Base-by-base conservation (phyloP, 2,797 vertebrate species). In the Esox lucius region DNA sequence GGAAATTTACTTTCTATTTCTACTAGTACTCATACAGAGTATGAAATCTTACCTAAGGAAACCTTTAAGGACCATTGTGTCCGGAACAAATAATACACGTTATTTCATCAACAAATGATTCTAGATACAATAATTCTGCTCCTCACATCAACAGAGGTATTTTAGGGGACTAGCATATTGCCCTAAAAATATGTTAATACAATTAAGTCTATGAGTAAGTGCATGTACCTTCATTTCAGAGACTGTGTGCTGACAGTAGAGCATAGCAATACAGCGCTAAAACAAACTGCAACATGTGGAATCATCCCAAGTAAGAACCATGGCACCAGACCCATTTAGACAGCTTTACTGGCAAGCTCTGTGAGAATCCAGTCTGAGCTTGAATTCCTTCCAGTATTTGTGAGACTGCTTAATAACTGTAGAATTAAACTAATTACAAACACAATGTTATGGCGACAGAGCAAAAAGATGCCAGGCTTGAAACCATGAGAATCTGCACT, bases 371-470 rank as follows among this genome's bases (percentile, higher is more conserved):
- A 17, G 79, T 76, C 80, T 74, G 78, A 78, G 81, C 80, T 78
- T 71, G 76, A 82, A 84, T 76, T 81, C 82, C 83, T 84, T 71
- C 82, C 86, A 81, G 75, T 71, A 31, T 82, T 78, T 87, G 75
- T 49, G 81, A 81, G 81, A 84, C 76, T 35, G 70, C 79, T 86
- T 88, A 88, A 88, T 89, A 84, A 87, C 84, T 68, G 80, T 76
- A 83, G 81, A 88, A 90, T 89, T 87, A 88, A 87, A 87, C 83
- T 83, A 87, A 88, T 89, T 87, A 84, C 81, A 86, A 89, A 85
- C 84, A 85, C 81, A 81, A 80, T 77, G 80, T 80, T 64, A 81
- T 49, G 26, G 85, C 75, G 69, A 80, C 75, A 35, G 73, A 8
- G 51, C 15, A 1, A 46, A 31, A 74, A 28, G 22, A 35, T 70